Conservation (phyloP, 2,113 vertebrate genomes). For the Dasyurus viverrinus region DNA sequence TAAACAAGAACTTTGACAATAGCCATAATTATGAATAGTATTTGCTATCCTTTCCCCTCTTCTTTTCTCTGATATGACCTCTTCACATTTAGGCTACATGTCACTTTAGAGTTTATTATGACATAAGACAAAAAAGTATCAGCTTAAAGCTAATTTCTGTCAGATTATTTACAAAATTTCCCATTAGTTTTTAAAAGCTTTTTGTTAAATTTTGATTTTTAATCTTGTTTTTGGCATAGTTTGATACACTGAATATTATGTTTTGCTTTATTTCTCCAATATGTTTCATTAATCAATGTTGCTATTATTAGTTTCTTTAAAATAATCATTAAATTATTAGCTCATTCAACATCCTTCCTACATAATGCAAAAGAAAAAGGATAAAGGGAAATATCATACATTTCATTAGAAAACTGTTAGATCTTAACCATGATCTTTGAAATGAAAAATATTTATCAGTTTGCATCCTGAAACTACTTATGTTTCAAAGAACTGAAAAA, state of each 20-base stretch:
- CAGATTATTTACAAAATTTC: neutral
- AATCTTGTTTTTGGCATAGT: neutral
- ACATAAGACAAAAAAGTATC: neutral
- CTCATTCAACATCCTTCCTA: conserved; percentile 20
- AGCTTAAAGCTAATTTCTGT: neutral
- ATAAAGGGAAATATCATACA: conserved; percentile 32
- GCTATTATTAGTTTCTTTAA: conserved; percentile 16
- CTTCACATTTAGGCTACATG: neutral
- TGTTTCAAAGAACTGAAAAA: conserved; percentile 39
- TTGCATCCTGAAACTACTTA: conserved; percentile 1
- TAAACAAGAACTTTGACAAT: neutral
- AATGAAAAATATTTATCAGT: neutral
- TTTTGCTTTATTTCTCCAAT: neutral
- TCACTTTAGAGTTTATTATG: neutral
- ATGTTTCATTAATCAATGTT: neutral
- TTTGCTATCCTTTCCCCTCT: neutral
- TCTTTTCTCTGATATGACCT: neutral
- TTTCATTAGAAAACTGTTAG: conserved; percentile 19
- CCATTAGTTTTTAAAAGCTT: neutral
- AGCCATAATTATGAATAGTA: neutral
- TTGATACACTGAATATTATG: neutral
- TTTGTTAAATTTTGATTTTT: neutral
- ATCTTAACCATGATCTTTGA: conserved; percentile 57
- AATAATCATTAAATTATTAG: conserved; percentile 55
- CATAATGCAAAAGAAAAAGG: conserved; percentile 41